Conservation (phyloP, 1,140 invertebrate species). For the Drepana arcuata region DNA sequence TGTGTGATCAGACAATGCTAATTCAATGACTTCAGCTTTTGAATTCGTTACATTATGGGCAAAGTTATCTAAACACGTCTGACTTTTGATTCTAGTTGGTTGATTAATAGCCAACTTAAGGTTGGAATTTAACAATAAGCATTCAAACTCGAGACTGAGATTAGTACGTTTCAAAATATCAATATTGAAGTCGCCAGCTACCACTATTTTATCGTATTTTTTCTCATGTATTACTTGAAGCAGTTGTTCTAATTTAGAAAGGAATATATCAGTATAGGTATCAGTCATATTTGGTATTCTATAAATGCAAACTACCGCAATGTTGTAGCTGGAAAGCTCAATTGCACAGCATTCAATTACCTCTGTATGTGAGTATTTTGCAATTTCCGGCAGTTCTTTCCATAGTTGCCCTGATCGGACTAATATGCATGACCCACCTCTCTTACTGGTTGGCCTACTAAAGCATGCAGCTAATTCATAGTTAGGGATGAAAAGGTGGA, state of each 20-base stretch:
- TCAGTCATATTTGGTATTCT: slow-evolving; percentile 10
- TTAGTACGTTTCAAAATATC: slow-evolving; percentile 11
- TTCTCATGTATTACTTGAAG: not conserved
- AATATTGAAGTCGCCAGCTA: slow-evolving; percentile 16
- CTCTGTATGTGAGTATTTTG: not conserved
- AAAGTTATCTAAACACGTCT: slow-evolving; percentile 19
- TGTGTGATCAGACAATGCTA: slow-evolving; percentile 14
- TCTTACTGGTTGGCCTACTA: slow-evolving; percentile 4
- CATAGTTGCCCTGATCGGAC: slow-evolving; percentile 5
- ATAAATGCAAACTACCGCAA: slow-evolving; percentile 16
- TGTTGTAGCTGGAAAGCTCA: slow-evolving; percentile 6
- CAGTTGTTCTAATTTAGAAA: slow-evolving; percentile 4
- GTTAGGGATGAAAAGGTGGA: slow-evolving; percentile 2
- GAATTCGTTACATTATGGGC: slow-evolving; percentile 4
- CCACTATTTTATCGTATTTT: slow-evolving; percentile 4
- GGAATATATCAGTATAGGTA: slow-evolving; percentile 5
- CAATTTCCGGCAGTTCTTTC: slow-evolving; percentile 6
- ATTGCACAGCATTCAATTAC: slow-evolving; percentile 17
- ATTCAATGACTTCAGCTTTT: slow-evolving; percentile 10
- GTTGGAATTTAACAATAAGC: slow-evolving; percentile 10
- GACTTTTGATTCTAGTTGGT: slow-evolving; percentile 10
- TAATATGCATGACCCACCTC: slow-evolving; percentile 15
- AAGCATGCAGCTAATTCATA: slow-evolving; percentile 7
- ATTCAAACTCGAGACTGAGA: slow-evolving; percentile 5
- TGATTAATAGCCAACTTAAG: slow-evolving; percentile 10